These are phyloP conservation scores for Alligator sinensis DNA, from an alignment of 2,113 vertebrate genomes.

Conservation along the genomic window DNA sequence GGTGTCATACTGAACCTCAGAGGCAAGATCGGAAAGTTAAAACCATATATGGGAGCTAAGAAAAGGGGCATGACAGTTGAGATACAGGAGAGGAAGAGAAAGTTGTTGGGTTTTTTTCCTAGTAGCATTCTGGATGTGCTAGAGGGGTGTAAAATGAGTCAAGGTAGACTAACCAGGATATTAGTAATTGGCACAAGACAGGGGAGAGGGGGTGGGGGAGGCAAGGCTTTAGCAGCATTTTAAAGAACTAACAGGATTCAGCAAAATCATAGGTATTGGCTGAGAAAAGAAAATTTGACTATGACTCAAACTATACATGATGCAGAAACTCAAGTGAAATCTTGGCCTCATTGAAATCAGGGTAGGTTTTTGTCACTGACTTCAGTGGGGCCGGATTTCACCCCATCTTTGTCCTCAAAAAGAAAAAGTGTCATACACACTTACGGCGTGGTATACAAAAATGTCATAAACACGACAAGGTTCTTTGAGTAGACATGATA, in stretches of 20 bases:
- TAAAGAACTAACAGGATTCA: not conserved
- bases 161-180: not conserved
- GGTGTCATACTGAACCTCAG: not conserved
- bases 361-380: not conserved
- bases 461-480: not conserved
- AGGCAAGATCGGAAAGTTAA: not conserved
- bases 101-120: not conserved
- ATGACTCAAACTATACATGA: not conserved
- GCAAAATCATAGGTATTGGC: accelerated
- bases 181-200: not conserved
- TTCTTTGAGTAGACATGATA: too few relatives aligned
- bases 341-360: not conserved
- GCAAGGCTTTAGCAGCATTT: not conserved
- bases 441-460: not conserved
- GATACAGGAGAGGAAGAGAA: not conserved
- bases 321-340: not conserved
- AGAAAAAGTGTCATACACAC: not conserved
- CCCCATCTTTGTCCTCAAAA: not conserved
- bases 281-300: not conserved
- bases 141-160: not conserved
- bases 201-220: not conserved
- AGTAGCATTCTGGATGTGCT: not conserved
- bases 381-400: not conserved
- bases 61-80: not conserved
- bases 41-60: not conserved